Evolutionary conservation across 2,113 vertebrate species (phyloP).

Genomic region (Pluvianellus socialis): DNA sequence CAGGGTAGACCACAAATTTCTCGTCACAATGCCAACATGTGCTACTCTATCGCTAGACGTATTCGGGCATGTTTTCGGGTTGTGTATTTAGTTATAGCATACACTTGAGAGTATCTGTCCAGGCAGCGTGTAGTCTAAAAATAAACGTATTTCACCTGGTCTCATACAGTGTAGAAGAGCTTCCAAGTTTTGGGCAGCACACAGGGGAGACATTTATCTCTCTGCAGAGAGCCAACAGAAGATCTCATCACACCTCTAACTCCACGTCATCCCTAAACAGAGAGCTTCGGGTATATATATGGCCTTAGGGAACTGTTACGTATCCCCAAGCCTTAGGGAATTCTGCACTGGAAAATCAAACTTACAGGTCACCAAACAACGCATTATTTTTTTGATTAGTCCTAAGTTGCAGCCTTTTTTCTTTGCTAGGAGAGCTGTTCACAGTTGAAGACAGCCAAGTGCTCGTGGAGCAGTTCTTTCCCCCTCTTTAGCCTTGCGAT

Average conservation of each 20-base stretch:
- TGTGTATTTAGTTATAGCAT: not conserved
- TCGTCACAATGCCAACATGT: not conserved
- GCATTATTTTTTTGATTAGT: not conserved
- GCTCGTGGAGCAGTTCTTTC: not conserved
- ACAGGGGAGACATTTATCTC: not conserved
- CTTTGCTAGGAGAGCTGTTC: not conserved
- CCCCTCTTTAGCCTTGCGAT: not conserved
- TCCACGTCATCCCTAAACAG: not conserved
- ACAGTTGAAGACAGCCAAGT: not conserved
- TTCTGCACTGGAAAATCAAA: not conserved
- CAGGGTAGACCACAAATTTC: not conserved
- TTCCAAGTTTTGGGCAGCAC: not conserved
- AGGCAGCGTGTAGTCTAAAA: not conserved
- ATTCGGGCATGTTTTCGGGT: not conserved
- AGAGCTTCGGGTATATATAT: not conserved
- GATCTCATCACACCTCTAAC: not conserved
- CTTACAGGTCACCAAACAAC: not conserved
- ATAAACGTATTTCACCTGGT: not conserved
- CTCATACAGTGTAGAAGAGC: not conserved
- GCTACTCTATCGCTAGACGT: not conserved
- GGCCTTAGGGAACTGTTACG: not conserved
- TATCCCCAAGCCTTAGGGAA: not conserved
- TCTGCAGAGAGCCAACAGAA: not conserved
- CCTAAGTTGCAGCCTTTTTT: not conserved
- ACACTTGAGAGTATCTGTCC: not conserved